Evolutionary conservation across 2,888 invertebrate genomes (phyloP), one percentile per base, ranked within the genome.

Genomic region (Diarsia rubi): DNA sequence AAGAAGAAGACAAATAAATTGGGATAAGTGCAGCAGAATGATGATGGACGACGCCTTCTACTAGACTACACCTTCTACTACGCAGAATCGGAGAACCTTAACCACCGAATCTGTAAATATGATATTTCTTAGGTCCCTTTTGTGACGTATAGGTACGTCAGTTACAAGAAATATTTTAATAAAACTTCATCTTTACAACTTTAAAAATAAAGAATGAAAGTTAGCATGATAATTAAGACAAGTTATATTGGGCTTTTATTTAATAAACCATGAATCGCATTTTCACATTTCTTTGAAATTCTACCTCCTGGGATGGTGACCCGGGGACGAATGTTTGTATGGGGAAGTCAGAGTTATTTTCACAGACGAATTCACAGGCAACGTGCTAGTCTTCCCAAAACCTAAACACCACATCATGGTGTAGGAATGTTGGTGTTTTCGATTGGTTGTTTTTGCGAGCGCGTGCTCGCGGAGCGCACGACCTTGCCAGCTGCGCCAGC

Each of bases 401-500:
- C 88, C 88, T 86, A 91, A 90, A 88, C 88, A 89, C 84, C 75
- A 81, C 90, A 91, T 93, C 92, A 93, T 91, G 90, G 88, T 91
- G 77, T 87, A 88, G 89, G 93, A 92, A 94, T 94, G 94, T 86
- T 89, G 82, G 83, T 88, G 88, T 87, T 84, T 88, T 87, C 89
- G 90, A 92, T 92, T 92, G 91, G 92, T 92, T 88, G 92, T 93
- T 95, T 95, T 94, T 93, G 94, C 93, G 91, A 92, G 91, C 93
- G 92, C 92, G 92, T 90, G 91, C 90, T 85, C 84, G 83, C 77
- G 67, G 75, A 87, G 90, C 92, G 92, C 91, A 91, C 95, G 96
- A 95, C 96, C 96, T 96, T 96, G 96, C 94, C 95, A 91, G 92
- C 93, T 91, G 93, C 91, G 91, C 88, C 90, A 88, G 90, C 88